Percentiles rank a stretch among this genome's conserved stretches.
phyloP scores from a whole-genome alignment of 1,140 invertebrate species.

The Pseudomyrmex dendroicus region DNA sequence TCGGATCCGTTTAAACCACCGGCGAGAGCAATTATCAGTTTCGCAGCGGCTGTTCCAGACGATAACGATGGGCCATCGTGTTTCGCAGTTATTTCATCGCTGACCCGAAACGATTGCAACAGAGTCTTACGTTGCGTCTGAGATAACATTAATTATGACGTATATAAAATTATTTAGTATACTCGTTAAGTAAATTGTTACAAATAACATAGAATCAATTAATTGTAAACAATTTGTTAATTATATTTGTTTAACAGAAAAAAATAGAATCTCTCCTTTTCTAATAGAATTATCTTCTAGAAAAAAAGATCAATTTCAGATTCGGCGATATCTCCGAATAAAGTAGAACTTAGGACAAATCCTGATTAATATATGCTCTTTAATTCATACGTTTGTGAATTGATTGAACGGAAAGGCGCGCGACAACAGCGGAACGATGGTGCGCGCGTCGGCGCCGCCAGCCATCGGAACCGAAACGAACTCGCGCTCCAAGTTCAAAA shows the following conservation, averaged over 20 bases:
- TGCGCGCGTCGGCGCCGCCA: conserved; percentile 79
- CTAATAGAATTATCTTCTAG: too few species aligned
- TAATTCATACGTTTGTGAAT: conserved; percentile 71
- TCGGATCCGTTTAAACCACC: conserved; percentile 69
- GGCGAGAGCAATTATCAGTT: conserved; percentile 75
- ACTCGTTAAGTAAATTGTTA: too few species aligned
- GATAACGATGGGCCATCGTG: conserved; percentile 69
- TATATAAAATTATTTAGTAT: too few species aligned
- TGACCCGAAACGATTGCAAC: conserved; percentile 67
- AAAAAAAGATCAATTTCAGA: too few species aligned
- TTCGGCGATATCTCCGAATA: too few species aligned
- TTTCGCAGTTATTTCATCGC: conserved; percentile 52
- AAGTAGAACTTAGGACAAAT: too few species aligned
- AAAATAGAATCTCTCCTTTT: too few species aligned
- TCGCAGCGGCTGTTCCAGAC: conserved; percentile 73
- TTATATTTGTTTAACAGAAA: too few species aligned
- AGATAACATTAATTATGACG: neutral
- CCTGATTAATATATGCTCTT: too few species aligned
- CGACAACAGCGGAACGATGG: conserved; percentile 78
- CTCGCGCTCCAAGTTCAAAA: conserved; percentile 76
- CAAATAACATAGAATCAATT: too few species aligned
- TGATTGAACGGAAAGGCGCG: conserved; percentile 70
- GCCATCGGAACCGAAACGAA: conserved; percentile 74
- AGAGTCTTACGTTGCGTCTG: conserved; percentile 73
- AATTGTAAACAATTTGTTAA: too few species aligned